phyloP scores from a whole-genome alignment of 2,888 invertebrate genomes.

The Yponomeuta plumbellus region DNA sequence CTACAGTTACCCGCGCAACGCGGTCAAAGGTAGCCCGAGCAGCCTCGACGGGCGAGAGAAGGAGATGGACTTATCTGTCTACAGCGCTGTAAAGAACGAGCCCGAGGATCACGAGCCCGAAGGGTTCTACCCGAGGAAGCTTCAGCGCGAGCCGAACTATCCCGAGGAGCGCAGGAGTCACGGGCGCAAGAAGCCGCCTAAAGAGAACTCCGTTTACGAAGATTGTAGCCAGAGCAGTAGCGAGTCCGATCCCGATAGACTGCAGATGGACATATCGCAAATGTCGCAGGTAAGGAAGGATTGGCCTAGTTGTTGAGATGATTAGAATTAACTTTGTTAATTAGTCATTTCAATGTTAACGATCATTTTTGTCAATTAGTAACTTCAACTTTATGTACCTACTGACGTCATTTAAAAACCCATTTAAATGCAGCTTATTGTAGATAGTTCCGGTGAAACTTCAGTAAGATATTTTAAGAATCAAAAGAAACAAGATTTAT shows the following conservation, averaged over 20 bases:
- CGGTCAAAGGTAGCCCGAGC: constrained; percentile 26
- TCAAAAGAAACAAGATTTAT: too few species aligned
- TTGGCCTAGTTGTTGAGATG: not conserved
- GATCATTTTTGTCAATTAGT: too few species aligned
- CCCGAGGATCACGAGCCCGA: constrained; percentile 45
- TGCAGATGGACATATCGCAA: constrained; percentile 82
- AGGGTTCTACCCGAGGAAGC: constrained; percentile 42
- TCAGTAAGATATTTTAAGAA: too few species aligned
- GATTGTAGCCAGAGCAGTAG: constrained; percentile 81
- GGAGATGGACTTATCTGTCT: constrained; percentile 70
- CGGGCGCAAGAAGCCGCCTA: constrained; percentile 47
- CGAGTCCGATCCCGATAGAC: constrained; percentile 84
- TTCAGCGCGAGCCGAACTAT: constrained; percentile 38
- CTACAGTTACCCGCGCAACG: constrained; percentile 25
- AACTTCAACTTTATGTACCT: too few species aligned
- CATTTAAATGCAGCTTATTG: too few species aligned
- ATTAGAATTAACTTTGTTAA: too few species aligned
- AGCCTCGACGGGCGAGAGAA: constrained; percentile 59
- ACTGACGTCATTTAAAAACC: too few species aligned
- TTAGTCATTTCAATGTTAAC: too few species aligned
- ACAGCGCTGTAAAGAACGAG: constrained; percentile 60
- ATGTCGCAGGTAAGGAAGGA: constrained; percentile 58
- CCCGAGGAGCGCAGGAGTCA: constrained; percentile 61
- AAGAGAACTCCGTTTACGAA: constrained; percentile 71
- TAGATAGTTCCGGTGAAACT: too few species aligned